A percentile compares a stretch with the other conserved stretches of the same genome.
Evolutionary conservation across 2,888 invertebrate species (phyloP).

Genomic region (Sycophila texana): DNA sequence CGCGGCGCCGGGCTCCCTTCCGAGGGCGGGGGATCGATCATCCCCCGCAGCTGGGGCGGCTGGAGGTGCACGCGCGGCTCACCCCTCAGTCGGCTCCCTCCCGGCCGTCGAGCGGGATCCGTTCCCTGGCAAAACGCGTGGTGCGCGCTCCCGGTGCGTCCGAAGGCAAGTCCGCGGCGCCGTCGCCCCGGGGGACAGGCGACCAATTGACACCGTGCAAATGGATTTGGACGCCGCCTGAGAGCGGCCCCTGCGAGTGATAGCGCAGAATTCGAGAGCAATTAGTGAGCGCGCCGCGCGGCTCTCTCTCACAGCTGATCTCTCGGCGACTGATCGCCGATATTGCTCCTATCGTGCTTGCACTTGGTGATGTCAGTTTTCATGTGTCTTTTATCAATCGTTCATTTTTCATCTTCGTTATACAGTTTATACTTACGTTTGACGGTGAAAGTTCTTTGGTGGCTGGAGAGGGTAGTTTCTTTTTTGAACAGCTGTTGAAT

Average conservation of each 20-base stretch:
- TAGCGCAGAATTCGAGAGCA: background rate
- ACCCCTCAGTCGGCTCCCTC: slow-evolving; percentile 24
- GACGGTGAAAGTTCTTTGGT: no score
- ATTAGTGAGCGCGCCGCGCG: background rate
- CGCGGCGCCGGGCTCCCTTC: background rate
- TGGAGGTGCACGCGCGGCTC: slow-evolving; percentile 16
- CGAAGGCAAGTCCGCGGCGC: no score
- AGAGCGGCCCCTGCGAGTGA: background rate
- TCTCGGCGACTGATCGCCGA: no score
- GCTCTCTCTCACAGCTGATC: no score
- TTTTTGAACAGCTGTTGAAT: no score
- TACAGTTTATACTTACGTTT: no score
- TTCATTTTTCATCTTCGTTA: no score
- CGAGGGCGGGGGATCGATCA: slow-evolving; percentile 40
- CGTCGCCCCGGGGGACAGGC: no score
- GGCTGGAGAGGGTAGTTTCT: no score
- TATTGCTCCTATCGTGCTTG: no score
- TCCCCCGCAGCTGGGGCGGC: background rate
- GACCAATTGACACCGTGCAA: background rate
- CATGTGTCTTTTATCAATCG: no score
- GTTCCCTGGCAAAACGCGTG: background rate
- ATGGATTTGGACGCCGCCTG: background rate
- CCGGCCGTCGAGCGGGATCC: background rate
- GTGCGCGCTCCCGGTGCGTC: slow-evolving; percentile 6
- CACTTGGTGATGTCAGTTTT: no score